A percentile compares a stretch with the other conserved stretches of the same genome.
These are phyloP conservation scores for Trachythela sp. DNA, from an alignment of 64 coral and sea anemone genomes.

Conservation along the genomic window DNA sequence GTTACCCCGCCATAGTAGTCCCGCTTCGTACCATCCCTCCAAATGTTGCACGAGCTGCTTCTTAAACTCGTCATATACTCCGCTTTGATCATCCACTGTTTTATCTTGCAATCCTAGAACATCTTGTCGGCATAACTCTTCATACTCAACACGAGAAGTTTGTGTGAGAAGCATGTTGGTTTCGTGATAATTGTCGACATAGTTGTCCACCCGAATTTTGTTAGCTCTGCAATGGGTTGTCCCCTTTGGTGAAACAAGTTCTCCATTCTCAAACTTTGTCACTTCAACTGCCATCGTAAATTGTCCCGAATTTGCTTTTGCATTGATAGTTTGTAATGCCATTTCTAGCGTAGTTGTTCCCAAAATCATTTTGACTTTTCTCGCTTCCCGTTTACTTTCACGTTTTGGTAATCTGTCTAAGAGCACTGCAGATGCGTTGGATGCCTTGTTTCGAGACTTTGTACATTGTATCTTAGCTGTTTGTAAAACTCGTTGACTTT, in stretches of 20 bases:
- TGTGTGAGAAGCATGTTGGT: too few relatives aligned
- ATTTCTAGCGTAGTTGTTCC: background rate
- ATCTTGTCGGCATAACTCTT: too few relatives aligned
- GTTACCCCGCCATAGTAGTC: too few relatives aligned
- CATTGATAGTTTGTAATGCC: slow-evolving; percentile 17
- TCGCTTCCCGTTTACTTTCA: background rate
- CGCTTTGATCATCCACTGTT: too few relatives aligned
- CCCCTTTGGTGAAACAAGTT: background rate
- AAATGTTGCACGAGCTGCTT: too few relatives aligned
- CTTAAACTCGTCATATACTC: too few relatives aligned
- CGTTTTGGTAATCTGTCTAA: background rate
- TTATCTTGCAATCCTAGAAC: too few relatives aligned
- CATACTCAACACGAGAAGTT: too few relatives aligned
- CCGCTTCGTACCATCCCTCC: too few relatives aligned
- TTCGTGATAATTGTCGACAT: too few relatives aligned
- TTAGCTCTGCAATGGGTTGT: too few relatives aligned
- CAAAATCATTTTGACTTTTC: background rate
- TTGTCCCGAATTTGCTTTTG: background rate
- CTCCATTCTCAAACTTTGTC: background rate
- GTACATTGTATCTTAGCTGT: background rate
- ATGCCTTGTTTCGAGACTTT: slow-evolving; percentile 5
- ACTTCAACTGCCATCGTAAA: slow-evolving; percentile 18
- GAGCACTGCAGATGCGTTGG: background rate
- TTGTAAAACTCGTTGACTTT: background rate
- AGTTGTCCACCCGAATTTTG: too few relatives aligned